Evolutionary conservation across 2,888 invertebrate genomes (phyloP), one percentile per base, ranked within the genome.

Genomic region (Aquatica leii): DNA sequence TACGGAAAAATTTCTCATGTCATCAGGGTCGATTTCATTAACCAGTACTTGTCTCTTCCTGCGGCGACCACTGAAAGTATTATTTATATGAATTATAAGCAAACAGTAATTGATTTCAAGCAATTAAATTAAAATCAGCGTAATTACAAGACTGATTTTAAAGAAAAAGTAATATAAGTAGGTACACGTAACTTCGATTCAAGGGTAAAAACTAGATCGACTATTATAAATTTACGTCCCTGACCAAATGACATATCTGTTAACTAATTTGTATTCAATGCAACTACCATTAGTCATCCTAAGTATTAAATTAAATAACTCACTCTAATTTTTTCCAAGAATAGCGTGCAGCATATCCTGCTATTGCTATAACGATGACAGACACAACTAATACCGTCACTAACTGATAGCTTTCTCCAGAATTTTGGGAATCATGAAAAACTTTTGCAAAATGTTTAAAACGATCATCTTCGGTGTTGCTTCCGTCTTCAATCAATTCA

Each of bases 31-130:
- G 56, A 81, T 77, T 59, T 82, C 82, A 56, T 83, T 83, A 20
- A 83, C 81, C 6, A 84, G 75, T 65, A 84, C 73, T 59, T 84
- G 81, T 11, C 83, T 77, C 69, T 81, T 1, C n/a, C 11, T 15
- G 4, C 46, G 8, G 20, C 15, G 20, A 11, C 17, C 82, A 12
- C n/a, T n/a, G n/a, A n/a, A n/a, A n/a, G n/a, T n/a, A n/a, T n/a
- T n/a, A n/a, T n/a, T n/a, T n/a, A n/a, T n/a, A n/a, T n/a, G n/a
- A n/a, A n/a, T n/a, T n/a, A n/a, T n/a, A n/a, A n/a, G n/a, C n/a
- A n/a, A n/a, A n/a, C n/a, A n/a, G n/a, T n/a, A n/a, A n/a, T n/a
- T n/a, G n/a, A n/a, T n/a, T n/a, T n/a, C n/a, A n/a, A n/a, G n/a
- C n/a, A n/a, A n/a, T n/a, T n/a, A n/a, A n/a, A n/a, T n/a, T n/a